Evolutionary conservation across 2,888 invertebrate genomes (phyloP).

Genomic region (Ophion costatus): DNA sequence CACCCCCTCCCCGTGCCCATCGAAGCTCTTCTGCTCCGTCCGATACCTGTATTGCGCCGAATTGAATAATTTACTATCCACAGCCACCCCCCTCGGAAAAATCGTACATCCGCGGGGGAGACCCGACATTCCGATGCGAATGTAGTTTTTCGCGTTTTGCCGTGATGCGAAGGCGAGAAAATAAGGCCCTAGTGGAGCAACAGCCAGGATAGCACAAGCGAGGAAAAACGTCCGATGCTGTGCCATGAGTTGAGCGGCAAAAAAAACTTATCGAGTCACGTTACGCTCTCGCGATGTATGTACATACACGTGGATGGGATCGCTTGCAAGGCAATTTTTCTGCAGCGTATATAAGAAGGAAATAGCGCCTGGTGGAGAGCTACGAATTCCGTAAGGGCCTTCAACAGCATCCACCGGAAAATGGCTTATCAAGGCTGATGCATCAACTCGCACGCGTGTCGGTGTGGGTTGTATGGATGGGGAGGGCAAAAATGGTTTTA

Average conservation of each 20-base stretch:
- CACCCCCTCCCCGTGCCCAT: slow-evolving; percentile 1
- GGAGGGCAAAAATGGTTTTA: slow-evolving; percentile 38
- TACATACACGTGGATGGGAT: slow-evolving; percentile 37
- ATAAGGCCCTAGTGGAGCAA: slow-evolving; percentile 24
- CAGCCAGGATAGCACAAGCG: slow-evolving; percentile 25
- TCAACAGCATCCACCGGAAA: slow-evolving; percentile 49
- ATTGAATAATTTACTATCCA: slow-evolving; percentile 70
- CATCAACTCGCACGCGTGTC: slow-evolving; percentile 11
- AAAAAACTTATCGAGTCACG: slow-evolving; percentile 17
- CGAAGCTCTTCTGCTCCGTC: slow-evolving; percentile 24
- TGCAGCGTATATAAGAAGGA: slow-evolving; percentile 52
- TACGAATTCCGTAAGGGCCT: slow-evolving; percentile 42
- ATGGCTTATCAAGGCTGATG: slow-evolving; percentile 54
- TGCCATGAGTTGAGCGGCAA: not conserved
- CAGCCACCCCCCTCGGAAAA: slow-evolving; percentile 34
- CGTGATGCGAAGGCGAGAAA: slow-evolving; percentile 12
- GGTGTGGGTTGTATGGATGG: not conserved
- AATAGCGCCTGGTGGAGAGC: slow-evolving; percentile 42
- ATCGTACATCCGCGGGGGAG: slow-evolving; percentile 30
- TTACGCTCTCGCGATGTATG: slow-evolving; percentile 8
- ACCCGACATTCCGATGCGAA: slow-evolving; percentile 42
- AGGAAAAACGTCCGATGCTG: slow-evolving; percentile 15
- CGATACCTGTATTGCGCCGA: slow-evolving; percentile 60
- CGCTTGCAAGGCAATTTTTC: slow-evolving; percentile 49
- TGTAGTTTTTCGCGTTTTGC: slow-evolving; percentile 24